Evolutionary conservation across 1,140 invertebrate genomes (phyloP).

Genomic region (Ericerus pela): DNA sequence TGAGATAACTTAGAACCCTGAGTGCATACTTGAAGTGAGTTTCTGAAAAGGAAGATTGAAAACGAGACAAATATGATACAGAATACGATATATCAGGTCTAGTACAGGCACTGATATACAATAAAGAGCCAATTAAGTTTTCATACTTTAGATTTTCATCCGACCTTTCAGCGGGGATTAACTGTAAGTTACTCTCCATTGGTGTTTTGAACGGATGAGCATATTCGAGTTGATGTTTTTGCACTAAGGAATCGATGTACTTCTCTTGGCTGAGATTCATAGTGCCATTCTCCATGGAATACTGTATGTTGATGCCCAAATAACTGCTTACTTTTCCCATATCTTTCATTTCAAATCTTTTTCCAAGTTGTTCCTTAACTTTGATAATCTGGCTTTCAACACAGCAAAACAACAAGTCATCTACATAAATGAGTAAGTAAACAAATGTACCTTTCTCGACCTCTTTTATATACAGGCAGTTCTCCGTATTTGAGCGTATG

Average conservation of each 20-base stretch:
- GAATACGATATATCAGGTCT: slow-evolving; percentile 2
- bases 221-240: background rate
- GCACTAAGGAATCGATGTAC: background rate
- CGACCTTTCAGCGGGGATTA: background rate
- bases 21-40: slow-evolving; percentile 29
- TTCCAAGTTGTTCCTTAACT: background rate
- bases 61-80: slow-evolving; percentile 28
- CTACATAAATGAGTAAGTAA: slow-evolving; percentile 2
- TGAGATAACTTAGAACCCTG: slow-evolving; percentile 30
- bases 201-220: background rate
- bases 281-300: background rate
- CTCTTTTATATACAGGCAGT: slow-evolving; percentile 9
- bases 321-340: background rate
- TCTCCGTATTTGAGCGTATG: background rate
- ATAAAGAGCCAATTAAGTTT: slow-evolving; percentile 5
- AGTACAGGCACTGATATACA: slow-evolving; percentile 3
- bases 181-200: background rate
- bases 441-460: background rate
- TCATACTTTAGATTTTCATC: background rate
- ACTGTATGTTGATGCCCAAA: slow-evolving; percentile 13
- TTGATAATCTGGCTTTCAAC: background rate
- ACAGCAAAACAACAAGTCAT: background rate
- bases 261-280: background rate
- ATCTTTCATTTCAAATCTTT: slow-evolving; percentile 7
- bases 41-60: slow-evolving; percentile 21